Evolutionary conservation across 2,888 invertebrate genomes (phyloP).

Genomic region (Mechanitis messenoides): DNA sequence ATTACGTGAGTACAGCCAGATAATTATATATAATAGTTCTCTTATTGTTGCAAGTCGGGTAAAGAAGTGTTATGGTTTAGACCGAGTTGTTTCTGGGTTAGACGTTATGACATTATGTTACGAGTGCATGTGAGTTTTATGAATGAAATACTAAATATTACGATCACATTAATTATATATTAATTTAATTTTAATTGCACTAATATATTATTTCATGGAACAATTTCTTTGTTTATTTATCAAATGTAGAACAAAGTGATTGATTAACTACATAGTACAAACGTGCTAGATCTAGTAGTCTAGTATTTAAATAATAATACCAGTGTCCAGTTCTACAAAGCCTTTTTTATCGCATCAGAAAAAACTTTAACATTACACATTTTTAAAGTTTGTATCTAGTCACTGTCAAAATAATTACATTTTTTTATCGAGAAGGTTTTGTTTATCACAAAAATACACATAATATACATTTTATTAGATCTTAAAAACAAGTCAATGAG

Average conservation of each 20-base stretch:
- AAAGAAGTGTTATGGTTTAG: constrained; percentile 9
- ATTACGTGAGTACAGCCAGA: too few species aligned
- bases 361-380: background rate
- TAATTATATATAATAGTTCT: background rate
- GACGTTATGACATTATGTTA: constrained; percentile 25
- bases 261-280: too few species aligned
- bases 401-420: constrained; percentile 2
- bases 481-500: constrained; percentile 32
- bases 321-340: too few species aligned
- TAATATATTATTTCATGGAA: too few species aligned
- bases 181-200: too few species aligned
- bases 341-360: too few species aligned
- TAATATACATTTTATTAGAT: constrained; percentile 12
- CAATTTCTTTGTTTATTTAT: too few species aligned
- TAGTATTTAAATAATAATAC: too few species aligned
- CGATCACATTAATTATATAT: background rate
- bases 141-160: background rate
- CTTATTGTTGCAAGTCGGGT: background rate
- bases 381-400: background rate
- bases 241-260: too few species aligned
- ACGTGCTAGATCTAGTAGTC: too few species aligned
- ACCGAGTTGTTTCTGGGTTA: constrained; percentile 21
- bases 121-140: constrained; percentile 17
- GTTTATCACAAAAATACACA: too few species aligned
- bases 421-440: background rate